Conservation (phyloP, 1,140 invertebrate species). For the Leucophenga varia region DNA sequence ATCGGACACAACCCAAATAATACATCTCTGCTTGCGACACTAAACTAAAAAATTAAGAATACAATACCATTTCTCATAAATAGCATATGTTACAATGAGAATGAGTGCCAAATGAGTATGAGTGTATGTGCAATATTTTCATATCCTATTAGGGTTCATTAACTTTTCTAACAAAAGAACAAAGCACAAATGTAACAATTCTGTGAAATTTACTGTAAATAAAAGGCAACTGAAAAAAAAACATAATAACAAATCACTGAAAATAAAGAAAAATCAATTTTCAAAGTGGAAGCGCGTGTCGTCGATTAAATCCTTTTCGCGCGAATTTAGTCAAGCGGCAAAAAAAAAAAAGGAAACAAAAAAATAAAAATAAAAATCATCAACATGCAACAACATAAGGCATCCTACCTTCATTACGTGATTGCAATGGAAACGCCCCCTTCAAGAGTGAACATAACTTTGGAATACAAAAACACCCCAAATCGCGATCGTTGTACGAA, state of each 20-base stretch:
- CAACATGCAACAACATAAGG: too few relatives aligned
- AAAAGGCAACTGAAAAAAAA: conserved; percentile 6
- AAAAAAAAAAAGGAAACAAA: background rate
- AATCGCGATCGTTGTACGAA: conserved; percentile 25
- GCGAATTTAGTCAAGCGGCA: background rate
- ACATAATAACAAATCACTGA: background rate
- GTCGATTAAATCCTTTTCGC: conserved; percentile 17
- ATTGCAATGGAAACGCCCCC: conserved; percentile 41
- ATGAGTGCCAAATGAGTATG: too few relatives aligned
- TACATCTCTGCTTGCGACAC: too few relatives aligned
- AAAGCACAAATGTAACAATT: conserved; percentile 45
- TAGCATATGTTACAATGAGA: too few relatives aligned
- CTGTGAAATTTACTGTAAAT: conserved; percentile 52
- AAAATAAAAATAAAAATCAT: conserved; percentile 2
- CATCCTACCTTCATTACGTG: conserved; percentile 22
- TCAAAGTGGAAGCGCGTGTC: conserved; percentile 9
- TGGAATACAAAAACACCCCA: too few relatives aligned
- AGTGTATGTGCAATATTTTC: conserved; percentile 39
- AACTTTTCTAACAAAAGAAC: too few relatives aligned
- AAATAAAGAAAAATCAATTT: conserved; percentile 4
- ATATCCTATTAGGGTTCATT: too few relatives aligned
- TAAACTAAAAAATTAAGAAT: too few relatives aligned
- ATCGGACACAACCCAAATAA: too few relatives aligned
- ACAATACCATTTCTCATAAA: too few relatives aligned
- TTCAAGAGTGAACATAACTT: too few relatives aligned